Percentiles rank a stretch among this genome's conserved stretches.
phyloP scores from a whole-genome alignment of 2,888 invertebrate genomes.

The Pollenia labialis region DNA sequence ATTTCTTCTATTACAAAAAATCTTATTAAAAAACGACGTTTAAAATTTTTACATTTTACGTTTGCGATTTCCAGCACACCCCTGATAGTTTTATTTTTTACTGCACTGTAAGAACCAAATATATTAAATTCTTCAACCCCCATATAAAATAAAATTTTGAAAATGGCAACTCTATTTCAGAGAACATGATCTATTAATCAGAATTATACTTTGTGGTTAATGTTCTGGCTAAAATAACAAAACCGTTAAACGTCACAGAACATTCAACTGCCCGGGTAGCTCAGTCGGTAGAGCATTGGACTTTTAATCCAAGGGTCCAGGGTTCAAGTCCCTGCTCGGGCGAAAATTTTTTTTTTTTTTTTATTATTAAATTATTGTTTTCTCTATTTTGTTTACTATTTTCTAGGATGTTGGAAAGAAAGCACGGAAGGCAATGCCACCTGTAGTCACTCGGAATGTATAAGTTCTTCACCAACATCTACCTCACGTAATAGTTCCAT shows the following conservation, averaged over 20 bases:
- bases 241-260: neutral
- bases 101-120: too few species aligned
- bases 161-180: neutral
- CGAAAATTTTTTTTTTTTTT: constrained; percentile 38
- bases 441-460: constrained; percentile 86
- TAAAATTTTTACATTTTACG: too few species aligned
- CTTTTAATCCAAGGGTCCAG: constrained; percentile 84
- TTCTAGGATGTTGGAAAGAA: constrained; percentile 86
- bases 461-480: constrained; percentile 86
- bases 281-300: constrained; percentile 85
- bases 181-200: neutral
- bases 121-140: neutral
- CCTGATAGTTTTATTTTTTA: too few species aligned
- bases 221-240: constrained; percentile 6
- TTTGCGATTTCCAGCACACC: too few species aligned
- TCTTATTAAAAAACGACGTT: too few species aligned
- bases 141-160: neutral
- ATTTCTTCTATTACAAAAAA: too few species aligned
- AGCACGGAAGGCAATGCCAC: constrained; percentile 85
- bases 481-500: constrained; percentile 83
- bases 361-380: neutral
- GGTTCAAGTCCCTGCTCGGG: constrained; percentile 82
- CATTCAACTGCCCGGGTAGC: constrained; percentile 81
- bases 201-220: neutral
- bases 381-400: constrained; percentile 19